Evolutionary conservation across 2,888 invertebrate species (phyloP), one percentile per base, ranked within the genome.

Genomic region (Anoplius nigerrimus): DNA sequence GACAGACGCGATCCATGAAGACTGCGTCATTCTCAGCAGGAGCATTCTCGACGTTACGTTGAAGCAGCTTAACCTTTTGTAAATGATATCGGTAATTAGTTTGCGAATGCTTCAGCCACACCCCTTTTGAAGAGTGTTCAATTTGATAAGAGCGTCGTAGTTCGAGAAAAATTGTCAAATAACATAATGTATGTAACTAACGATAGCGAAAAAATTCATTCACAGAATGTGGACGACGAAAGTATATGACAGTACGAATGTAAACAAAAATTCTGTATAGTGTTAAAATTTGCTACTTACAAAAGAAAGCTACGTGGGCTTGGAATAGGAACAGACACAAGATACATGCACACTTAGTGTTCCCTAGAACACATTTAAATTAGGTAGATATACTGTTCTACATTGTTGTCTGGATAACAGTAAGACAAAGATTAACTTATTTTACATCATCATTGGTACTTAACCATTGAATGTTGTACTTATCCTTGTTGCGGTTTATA

Each of bases 1-100:
- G 90, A 79, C 93, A 93, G 0, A 92, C 91, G 51, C 89, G 86
- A n/a, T 87, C 87, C 91, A 94, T 91, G 61, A 92, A 89, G 46
- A 90, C 81, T 82, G 91, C 90, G 52, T 93, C 93, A n/a, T 91
- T 89, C 61, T 89, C 83, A 5, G 89, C 89, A 75, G 93, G 89
- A 27, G 90, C 87, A 66, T 91, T 90, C 71, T 86, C 89, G 42
- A 90, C 79, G 67, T 88, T 83, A 65, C 90, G 85, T 75, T 91
- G 90, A 56, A 94, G 83, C 27, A 79, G 24, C 2, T 81, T 76
- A 13, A 81, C 60, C 83, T 83, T 27, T 6, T 13, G 20, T 11
- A 42, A 51, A 22, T 16, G 6, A 27, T 21, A n/a, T 0, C 56
- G 51, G 16, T 21, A 52, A 34, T 11, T 15, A 55, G 24, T 55